phyloP scores from a whole-genome alignment of 2,113 vertebrate species.

The Bubo scandiacus region DNA sequence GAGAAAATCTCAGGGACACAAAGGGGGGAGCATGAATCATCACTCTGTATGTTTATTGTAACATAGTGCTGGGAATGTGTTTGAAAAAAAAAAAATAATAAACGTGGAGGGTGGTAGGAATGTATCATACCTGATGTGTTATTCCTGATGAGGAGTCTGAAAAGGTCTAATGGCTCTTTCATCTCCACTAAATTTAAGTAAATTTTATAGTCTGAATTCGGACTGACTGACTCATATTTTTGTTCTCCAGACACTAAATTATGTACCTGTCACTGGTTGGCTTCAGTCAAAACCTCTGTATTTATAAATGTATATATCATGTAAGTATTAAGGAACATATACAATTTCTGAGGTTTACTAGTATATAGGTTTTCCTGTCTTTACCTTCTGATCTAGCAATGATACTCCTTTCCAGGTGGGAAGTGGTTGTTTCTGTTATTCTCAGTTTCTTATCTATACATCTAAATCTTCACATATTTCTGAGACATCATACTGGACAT shows the following conservation, averaged over 20 bases:
- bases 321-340: not conserved
- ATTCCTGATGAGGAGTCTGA: not conserved
- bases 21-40: not conserved
- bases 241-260: not conserved
- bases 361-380: not conserved
- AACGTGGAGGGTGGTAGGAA: not conserved
- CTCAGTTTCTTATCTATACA: not conserved
- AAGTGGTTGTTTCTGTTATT: not conserved
- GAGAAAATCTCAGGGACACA: not conserved
- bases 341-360: not conserved
- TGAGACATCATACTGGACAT: not conserved
- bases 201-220: not conserved
- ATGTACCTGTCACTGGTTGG: not conserved
- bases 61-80: not conserved
- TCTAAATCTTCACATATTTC: not conserved
- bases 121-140: not conserved
- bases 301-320: accelerated
- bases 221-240: not conserved
- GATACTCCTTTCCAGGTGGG: not conserved
- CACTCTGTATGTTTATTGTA: not conserved
- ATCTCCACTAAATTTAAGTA: not conserved
- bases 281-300: not conserved
- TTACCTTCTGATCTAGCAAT: not conserved
- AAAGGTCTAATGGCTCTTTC: not conserved
- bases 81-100: not conserved